These are phyloP conservation scores for Drosophila teissieri DNA, from an alignment of 1,140 invertebrate genomes.

Conservation along the genomic window DNA sequence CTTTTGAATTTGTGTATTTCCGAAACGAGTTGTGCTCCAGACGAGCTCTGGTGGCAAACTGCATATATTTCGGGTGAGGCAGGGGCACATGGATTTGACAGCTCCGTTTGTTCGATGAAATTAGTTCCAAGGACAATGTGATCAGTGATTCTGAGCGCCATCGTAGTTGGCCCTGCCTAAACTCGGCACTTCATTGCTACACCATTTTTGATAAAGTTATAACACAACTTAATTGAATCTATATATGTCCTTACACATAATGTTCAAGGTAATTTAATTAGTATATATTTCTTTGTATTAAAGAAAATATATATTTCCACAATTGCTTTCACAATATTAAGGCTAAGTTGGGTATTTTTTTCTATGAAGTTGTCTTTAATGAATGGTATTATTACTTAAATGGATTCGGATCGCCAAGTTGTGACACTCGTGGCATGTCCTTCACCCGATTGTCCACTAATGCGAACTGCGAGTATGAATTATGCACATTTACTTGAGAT, in stretches of 20 bases:
- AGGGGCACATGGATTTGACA: neutral
- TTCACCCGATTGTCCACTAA: slow-evolving; percentile 60
- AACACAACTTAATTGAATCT: too few relatives aligned
- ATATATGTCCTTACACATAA: too few relatives aligned
- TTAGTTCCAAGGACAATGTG: neutral
- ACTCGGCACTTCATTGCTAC: too few relatives aligned
- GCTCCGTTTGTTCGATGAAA: neutral
- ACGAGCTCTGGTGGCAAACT: slow-evolving; percentile 33
- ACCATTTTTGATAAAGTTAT: too few relatives aligned
- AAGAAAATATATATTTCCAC: too few relatives aligned
- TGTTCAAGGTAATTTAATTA: too few relatives aligned
- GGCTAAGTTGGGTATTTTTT: too few relatives aligned
- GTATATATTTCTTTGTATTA: too few relatives aligned
- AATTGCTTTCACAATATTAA: too few relatives aligned
- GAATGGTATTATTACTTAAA: neutral
- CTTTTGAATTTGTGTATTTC: neutral
- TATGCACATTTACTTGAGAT: slow-evolving; percentile 69
- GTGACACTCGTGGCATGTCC: slow-evolving; percentile 37
- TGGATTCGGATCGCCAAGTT: neutral
- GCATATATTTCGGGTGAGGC: neutral
- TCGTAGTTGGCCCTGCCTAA: neutral
- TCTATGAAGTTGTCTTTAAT: too few relatives aligned
- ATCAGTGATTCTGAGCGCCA: neutral
- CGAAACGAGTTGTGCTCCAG: slow-evolving; percentile 11
- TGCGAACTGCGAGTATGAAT: slow-evolving; percentile 59